A percentile compares a stretch with the other conserved stretches of the same genome.
Evolutionary conservation across 2,888 invertebrate species (phyloP).

Genomic region (Entomobrya proxima): DNA sequence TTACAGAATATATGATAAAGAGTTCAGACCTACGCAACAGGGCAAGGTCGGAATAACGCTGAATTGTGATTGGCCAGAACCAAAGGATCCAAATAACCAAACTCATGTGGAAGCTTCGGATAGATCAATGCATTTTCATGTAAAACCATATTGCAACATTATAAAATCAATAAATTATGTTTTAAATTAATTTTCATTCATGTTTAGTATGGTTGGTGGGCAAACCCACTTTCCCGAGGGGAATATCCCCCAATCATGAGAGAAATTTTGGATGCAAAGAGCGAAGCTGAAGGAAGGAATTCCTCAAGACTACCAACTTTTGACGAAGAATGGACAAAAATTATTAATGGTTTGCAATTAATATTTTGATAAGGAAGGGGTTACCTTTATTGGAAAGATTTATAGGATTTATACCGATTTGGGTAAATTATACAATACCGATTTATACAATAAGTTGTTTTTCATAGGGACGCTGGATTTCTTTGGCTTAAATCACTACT

Average conservation of each 20-base stretch:
- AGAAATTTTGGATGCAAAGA: slow-evolving; percentile 68
- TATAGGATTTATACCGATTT: no score
- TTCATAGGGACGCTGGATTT: slow-evolving; percentile 77
- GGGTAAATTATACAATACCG: not conserved
- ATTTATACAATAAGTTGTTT: not conserved
- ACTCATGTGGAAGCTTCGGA: slow-evolving; percentile 66
- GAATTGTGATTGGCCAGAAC: slow-evolving; percentile 60
- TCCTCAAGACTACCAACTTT: slow-evolving; percentile 73
- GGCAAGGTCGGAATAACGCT: slow-evolving; percentile 64
- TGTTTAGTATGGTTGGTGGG: slow-evolving; percentile 72
- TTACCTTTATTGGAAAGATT: no score
- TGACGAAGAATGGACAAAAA: slow-evolving; percentile 58
- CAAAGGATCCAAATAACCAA: slow-evolving; percentile 50
- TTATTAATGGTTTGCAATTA: slow-evolving; percentile 39
- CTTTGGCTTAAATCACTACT: slow-evolving; percentile 78
- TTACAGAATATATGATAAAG: slow-evolving; percentile 76
- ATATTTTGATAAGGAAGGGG: no score
- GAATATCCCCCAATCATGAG: slow-evolving; percentile 74
- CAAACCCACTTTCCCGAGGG: slow-evolving; percentile 70
- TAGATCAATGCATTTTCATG: slow-evolving; percentile 68
- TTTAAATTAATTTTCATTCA: not conserved
- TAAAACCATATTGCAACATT: not conserved
- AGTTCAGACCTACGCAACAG: slow-evolving; percentile 69
- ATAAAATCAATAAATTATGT: not conserved
- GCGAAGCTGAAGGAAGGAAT: slow-evolving; percentile 70